Percentiles rank a stretch among this genome's conserved stretches.
Conservation (phyloP, 53 echinoderm and acorn worm genomes). For the Pentamera pediparva region DNA sequence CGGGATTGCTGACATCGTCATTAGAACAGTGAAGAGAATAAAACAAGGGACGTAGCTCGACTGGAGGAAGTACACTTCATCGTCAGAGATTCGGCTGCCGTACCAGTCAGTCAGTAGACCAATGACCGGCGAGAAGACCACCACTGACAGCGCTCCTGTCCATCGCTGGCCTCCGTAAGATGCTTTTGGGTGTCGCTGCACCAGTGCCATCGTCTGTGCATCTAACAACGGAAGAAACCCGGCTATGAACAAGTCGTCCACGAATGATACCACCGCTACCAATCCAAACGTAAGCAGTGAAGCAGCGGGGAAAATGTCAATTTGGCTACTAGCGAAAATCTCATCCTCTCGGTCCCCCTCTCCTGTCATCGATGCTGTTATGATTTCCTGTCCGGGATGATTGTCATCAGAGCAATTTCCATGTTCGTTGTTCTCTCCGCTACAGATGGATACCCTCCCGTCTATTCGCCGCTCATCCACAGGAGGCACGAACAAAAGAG, state of each 20-base stretch:
- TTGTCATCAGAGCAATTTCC: too few species aligned
- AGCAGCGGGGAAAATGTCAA: neutral
- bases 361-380: too few species aligned
- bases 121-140: neutral
- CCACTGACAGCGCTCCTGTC: constrained; percentile 2
- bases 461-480: too few species aligned
- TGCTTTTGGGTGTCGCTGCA: neutral
- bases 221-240: constrained; percentile 8
- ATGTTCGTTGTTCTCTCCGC: neutral
- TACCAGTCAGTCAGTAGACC: constrained; percentile 3
- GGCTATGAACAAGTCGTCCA: constrained; percentile 1
- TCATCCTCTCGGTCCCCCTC: neutral
- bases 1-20: neutral
- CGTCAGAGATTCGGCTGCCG: neutral
- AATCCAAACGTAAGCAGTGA: constrained; percentile 4
- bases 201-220: neutral
- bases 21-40: too few species aligned
- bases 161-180: constrained; percentile 18
- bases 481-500: constrained; percentile 41
- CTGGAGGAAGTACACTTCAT: constrained; percentile 3
- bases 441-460: too few species aligned
- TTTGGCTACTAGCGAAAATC: neutral
- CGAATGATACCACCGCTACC: neutral
- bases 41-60: constrained; percentile 10
- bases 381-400: too few species aligned